These are phyloP conservation scores for Alsophila aescularia DNA, from an alignment of 2,888 invertebrate genomes.

Conservation along the genomic window DNA sequence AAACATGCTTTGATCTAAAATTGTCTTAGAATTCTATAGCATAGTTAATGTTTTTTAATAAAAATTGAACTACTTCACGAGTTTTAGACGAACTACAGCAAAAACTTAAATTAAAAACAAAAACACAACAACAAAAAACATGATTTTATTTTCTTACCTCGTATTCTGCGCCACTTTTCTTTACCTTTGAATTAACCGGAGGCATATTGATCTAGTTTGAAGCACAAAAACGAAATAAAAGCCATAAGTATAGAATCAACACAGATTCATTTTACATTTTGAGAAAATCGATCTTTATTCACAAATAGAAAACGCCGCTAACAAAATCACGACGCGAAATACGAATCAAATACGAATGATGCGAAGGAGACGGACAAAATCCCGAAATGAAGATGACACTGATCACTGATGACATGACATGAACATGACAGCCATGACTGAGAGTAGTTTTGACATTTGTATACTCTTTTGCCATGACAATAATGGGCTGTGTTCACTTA, in stretches of 20 bases:
- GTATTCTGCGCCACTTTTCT: slow-evolving; percentile 78
- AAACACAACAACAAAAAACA: slow-evolving; percentile 21
- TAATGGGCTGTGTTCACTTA: too few relatives aligned
- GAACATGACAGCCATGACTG: too few relatives aligned
- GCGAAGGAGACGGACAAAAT: neutral
- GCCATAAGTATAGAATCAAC: neutral
- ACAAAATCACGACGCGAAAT: slow-evolving; percentile 34
- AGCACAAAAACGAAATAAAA: slow-evolving; percentile 14
- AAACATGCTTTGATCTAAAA: slow-evolving; percentile 5
- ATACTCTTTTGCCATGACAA: too few relatives aligned
- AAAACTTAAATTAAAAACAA: neutral
- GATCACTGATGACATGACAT: too few relatives aligned
- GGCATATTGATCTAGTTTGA: slow-evolving; percentile 60
- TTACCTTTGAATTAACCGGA: slow-evolving; percentile 76
- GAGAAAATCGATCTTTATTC: slow-evolving; percentile 45
- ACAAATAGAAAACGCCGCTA: slow-evolving; percentile 51
- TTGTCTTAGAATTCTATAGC: neutral
- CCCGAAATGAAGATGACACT: too few relatives aligned
- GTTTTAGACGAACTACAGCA: too few relatives aligned
- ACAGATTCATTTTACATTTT: slow-evolving; percentile 46
- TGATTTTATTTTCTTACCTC: slow-evolving; percentile 67
- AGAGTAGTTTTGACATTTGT: too few relatives aligned
- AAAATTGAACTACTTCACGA: too few relatives aligned
- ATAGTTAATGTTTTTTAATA: neutral
- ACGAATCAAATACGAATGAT: slow-evolving; percentile 37